Conservation (phyloP, 2,888 invertebrate genomes). For the Branchipolynoe longqiensis region DNA sequence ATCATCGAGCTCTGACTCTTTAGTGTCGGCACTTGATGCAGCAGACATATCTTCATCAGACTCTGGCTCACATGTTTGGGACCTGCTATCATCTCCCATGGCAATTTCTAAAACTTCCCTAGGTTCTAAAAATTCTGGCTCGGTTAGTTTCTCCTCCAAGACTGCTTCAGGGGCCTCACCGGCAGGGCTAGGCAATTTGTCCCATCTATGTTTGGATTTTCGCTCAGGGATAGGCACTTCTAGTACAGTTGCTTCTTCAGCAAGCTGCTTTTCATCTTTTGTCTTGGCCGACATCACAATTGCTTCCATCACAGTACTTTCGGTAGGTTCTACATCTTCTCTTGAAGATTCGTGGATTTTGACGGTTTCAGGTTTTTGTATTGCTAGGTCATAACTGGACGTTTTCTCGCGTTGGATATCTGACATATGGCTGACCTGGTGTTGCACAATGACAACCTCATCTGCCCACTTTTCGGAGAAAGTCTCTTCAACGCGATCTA, state of each 20-base stretch:
- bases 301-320: constrained; percentile 34
- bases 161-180: constrained; percentile 52
- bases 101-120: constrained; percentile 55
- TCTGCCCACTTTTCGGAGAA: constrained; percentile 32
- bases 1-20: constrained; percentile 46
- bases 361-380: not conserved
- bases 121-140: constrained; percentile 53
- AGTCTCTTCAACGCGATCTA: constrained; percentile 21
- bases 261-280: constrained; percentile 13
- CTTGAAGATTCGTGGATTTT: not conserved
- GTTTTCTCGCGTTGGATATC: no score
- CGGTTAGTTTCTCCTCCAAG: constrained; percentile 46
- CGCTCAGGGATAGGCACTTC: constrained; percentile 26
- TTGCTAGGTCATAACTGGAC: not conserved
- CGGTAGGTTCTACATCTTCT: constrained; percentile 13
- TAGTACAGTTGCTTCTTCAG: constrained; percentile 32
- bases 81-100: constrained; percentile 51
- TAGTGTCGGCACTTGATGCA: constrained; percentile 46
- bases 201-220: constrained; percentile 22
- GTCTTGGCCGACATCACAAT: constrained; percentile 5
- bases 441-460: constrained; percentile 25
- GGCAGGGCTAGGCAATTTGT: constrained; percentile 41
- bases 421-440: not conserved
- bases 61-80: constrained; percentile 46
- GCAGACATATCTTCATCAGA: constrained; percentile 47